Evolutionary conservation across 1,140 invertebrate species (phyloP).

Genomic region (Heliconius nattereri): DNA sequence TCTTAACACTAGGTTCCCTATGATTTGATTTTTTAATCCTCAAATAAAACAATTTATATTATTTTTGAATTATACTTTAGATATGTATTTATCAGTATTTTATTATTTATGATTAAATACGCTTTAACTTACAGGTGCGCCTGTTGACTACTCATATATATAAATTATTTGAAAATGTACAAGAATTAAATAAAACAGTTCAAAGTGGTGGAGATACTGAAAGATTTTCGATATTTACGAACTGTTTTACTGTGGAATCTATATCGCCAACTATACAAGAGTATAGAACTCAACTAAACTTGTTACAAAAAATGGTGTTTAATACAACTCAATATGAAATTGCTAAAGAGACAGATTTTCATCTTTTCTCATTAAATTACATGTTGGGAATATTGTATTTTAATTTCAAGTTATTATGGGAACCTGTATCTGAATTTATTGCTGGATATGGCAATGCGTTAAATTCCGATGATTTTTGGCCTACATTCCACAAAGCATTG

Average conservation of each 20-base stretch:
- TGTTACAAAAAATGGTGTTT: constrained; percentile 87
- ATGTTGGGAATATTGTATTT: constrained; percentile 91
- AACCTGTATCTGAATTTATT: constrained; percentile 89
- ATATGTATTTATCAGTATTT: too few species aligned
- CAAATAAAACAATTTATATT: too few species aligned
- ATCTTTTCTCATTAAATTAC: constrained; percentile 86
- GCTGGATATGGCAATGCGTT: constrained; percentile 86
- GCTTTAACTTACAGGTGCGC: constrained; percentile 82
- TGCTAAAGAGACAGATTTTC: constrained; percentile 81
- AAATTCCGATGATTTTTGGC: constrained; percentile 88
- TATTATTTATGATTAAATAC: neutral
- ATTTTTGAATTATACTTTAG: too few species aligned
- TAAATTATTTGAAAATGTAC: constrained; percentile 84
- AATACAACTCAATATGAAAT: constrained; percentile 82
- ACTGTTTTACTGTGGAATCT: constrained; percentile 87
- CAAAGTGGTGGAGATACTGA: constrained; percentile 63
- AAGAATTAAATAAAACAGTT: constrained; percentile 67
- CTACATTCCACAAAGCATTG: constrained; percentile 85
- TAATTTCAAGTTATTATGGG: constrained; percentile 95
- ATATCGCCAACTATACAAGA: constrained; percentile 86
- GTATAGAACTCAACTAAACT: constrained; percentile 88
- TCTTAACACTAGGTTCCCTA: too few species aligned
- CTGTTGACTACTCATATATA: constrained; percentile 87
- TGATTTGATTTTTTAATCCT: too few species aligned
- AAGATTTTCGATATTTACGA: constrained; percentile 83